phyloP scores from a whole-genome alignment of 2,113 vertebrate species.

The Pluvianellus socialis region DNA sequence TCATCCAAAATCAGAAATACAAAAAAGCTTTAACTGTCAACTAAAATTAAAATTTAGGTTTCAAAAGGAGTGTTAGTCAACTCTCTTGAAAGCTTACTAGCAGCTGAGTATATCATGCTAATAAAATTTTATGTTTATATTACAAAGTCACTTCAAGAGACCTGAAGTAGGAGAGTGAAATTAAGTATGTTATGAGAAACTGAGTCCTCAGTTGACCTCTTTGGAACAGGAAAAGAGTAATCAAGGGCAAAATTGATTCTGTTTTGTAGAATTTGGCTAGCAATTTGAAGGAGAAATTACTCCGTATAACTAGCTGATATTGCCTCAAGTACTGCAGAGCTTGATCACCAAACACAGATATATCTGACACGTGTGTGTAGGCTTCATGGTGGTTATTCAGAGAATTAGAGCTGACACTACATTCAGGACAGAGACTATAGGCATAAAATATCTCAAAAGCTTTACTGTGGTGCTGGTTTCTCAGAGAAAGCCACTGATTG shows the following conservation, averaged over 20 bases:
- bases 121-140: neutral
- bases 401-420: neutral
- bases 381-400: neutral
- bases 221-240: neutral
- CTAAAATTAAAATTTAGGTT: conserved; percentile 18
- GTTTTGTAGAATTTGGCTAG: neutral
- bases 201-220: neutral
- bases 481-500: neutral
- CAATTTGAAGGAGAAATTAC: neutral
- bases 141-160: neutral
- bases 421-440: neutral
- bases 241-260: neutral
- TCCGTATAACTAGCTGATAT: neutral
- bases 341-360: neutral
- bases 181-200: neutral
- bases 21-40: neutral
- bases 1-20: neutral
- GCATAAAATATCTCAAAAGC: neutral
- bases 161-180: neutral
- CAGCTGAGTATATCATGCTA: neutral
- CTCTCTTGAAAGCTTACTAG: neutral
- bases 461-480: neutral
- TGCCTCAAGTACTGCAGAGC: neutral
- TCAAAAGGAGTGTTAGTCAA: neutral
- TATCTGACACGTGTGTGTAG: neutral